Evolutionary conservation across 1,140 invertebrate species (phyloP).

Genomic region (Eupristina koningsbergeri): DNA sequence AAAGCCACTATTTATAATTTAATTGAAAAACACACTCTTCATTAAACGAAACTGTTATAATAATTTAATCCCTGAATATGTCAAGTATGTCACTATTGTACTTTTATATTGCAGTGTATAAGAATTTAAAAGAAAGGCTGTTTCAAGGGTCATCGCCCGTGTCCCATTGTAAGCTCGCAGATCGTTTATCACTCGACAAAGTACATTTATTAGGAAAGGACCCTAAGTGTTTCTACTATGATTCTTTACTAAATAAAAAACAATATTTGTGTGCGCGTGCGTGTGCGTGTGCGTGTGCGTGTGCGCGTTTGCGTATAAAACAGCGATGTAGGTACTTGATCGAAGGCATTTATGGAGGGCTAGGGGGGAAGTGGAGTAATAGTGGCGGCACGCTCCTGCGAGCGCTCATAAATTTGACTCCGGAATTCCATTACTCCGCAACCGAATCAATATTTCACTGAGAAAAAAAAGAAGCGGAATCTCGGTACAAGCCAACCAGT

Average conservation of each 20-base stretch:
- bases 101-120: background rate
- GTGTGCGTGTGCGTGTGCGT: too few relatives aligned
- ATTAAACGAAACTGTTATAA: too few relatives aligned
- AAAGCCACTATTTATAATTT: too few relatives aligned
- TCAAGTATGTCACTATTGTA: background rate
- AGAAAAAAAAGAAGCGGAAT: slow-evolving; percentile 51
- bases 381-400: slow-evolving; percentile 43
- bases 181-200: background rate
- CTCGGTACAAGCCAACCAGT: background rate
- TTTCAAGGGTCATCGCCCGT: background rate
- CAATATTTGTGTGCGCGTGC: too few relatives aligned
- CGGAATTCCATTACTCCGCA: slow-evolving; percentile 64
- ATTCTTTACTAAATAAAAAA: background rate
- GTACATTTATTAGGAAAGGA: slow-evolving; percentile 39
- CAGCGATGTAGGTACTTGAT: background rate
- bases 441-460: slow-evolving; percentile 63
- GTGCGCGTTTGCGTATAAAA: too few relatives aligned
- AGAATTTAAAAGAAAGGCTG: slow-evolving; percentile 3
- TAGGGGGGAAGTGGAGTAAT: slow-evolving; percentile 8
- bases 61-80: background rate
- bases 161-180: background rate
- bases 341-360: slow-evolving; percentile 1
- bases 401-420: slow-evolving; percentile 65
- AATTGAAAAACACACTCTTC: too few relatives aligned
- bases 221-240: slow-evolving; percentile 21